Base-by-base conservation (phyloP, 2,113 vertebrate genomes). In the Sapayoa aenigma region DNA sequence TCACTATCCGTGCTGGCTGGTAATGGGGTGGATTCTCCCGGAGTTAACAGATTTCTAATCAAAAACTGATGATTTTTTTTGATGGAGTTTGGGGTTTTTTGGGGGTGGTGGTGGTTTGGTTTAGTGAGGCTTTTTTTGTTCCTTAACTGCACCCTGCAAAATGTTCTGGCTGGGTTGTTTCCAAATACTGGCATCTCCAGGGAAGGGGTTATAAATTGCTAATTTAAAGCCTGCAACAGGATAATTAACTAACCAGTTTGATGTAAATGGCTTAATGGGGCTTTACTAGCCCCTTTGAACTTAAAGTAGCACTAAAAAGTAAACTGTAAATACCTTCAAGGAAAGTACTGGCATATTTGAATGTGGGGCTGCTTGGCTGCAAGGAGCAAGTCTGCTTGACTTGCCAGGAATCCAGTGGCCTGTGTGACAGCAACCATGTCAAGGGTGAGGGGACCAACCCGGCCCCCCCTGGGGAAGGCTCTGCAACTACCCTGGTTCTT, bases 231-330 rank as follows among this genome's bases (percentile, higher is more conserved):
- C 92, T 94, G 84, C 83, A 95, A 93, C 87, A 93, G 89, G 90
- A 83, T 93, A 95, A 97, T 95, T 95, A 96, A 96, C 91, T 95
- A 95, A 97, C 96, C 94, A 96, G 95, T 95, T 96, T 96, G 93
- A 95, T 95, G 93, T 94, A 94, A 96, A 95, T 97, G 91, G 94
- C 95, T 96, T 97, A 93, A 94, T 96, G 81, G 81, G 84, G 95
- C 90, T 97, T 96, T 95, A 94, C 93, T 93, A 94, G 81, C 86
- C 93, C 95, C 94, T 93, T 91, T 94, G 87, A 96, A 96, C 96
- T 95, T 89, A 94, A 91, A 96, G 96, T 77, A 96, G 90, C 92
- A 95, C 95, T 95, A 96, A 95, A 96, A 97, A 95, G 92, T 95
- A 95, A 95, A 96, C 93, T 89, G 93, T 88, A 97, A 97, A 97